These are phyloP conservation scores for Apogon hyalosoma DNA, from an alignment of 2,797 vertebrate species.

Conservation along the genomic window DNA sequence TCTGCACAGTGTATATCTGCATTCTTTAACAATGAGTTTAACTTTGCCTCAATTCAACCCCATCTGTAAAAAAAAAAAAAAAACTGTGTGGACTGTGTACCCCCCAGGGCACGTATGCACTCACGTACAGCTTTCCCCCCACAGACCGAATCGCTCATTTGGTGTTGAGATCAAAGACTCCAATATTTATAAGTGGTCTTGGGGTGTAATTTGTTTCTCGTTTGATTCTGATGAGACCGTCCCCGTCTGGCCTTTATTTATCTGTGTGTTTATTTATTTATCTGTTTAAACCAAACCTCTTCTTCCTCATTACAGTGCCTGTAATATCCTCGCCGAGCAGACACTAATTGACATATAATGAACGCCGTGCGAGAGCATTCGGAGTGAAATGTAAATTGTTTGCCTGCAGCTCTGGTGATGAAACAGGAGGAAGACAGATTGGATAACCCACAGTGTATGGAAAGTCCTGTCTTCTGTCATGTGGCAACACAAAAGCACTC, in stretches of 20 bases:
- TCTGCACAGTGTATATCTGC: conserved; percentile 43
- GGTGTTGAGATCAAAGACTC: conserved; percentile 76
- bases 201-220: conserved; percentile 72
- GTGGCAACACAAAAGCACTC: conserved; percentile 52
- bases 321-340: conserved; percentile 61
- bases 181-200: conserved; percentile 74
- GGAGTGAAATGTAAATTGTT: conserved; percentile 73
- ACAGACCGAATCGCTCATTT: conserved; percentile 67
- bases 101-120: conserved; percentile 6
- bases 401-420: conserved; percentile 64
- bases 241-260: conserved; percentile 69
- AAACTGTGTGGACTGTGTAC: not conserved
- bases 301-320: conserved; percentile 64
- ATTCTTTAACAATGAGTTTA: conserved; percentile 66
- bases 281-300: conserved; percentile 57
- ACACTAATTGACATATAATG: conserved; percentile 71
- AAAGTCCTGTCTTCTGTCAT: conserved; percentile 69
- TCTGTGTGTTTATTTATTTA: conserved; percentile 71
- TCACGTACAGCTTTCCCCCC: conserved; percentile 46
- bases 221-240: conserved; percentile 70
- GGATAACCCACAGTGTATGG: conserved; percentile 60
- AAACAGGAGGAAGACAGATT: conserved; percentile 54
- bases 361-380: conserved; percentile 48
- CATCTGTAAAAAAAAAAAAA: conserved; percentile 27
- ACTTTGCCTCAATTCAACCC: conserved; percentile 51